These are phyloP conservation scores for Acrossocheilus fasciatus DNA, from an alignment of 2,797 vertebrate species.

Conservation along the genomic window DNA sequence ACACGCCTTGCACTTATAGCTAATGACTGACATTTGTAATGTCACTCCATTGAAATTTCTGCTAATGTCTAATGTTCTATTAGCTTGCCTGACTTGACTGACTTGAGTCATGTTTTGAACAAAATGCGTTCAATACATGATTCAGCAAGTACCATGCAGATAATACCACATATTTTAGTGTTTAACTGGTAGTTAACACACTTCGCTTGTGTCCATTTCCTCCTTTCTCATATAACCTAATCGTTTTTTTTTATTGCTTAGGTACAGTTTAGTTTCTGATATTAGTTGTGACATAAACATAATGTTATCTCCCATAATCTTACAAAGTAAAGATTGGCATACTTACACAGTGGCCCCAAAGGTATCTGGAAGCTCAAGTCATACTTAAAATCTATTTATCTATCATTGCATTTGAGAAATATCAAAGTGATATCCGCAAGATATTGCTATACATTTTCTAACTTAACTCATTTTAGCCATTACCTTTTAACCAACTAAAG, in stretches of 20 bases:
- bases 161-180: not conserved
- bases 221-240: not conserved
- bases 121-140: not conserved
- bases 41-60: not conserved
- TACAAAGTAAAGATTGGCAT: not conserved
- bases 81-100: not conserved
- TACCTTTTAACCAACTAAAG: not conserved
- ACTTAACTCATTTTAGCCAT: not conserved
- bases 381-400: not conserved
- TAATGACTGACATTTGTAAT: not conserved
- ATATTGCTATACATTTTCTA: not conserved
- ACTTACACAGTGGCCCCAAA: not conserved
- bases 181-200: not conserved
- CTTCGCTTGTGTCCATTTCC: not conserved
- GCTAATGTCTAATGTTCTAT: not conserved
- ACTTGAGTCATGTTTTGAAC: not conserved
- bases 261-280: not conserved
- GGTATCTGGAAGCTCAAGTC: not conserved
- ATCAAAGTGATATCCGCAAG: not conserved
- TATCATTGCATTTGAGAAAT: not conserved
- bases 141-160: not conserved
- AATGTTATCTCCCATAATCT: not conserved
- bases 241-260: constrained; percentile 8
- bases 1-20: constrained; percentile 25
- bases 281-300: not conserved